These are phyloP conservation scores for Barypeithes pellucidus DNA, from an alignment of 2,888 invertebrate genomes.

Conservation along the genomic window DNA sequence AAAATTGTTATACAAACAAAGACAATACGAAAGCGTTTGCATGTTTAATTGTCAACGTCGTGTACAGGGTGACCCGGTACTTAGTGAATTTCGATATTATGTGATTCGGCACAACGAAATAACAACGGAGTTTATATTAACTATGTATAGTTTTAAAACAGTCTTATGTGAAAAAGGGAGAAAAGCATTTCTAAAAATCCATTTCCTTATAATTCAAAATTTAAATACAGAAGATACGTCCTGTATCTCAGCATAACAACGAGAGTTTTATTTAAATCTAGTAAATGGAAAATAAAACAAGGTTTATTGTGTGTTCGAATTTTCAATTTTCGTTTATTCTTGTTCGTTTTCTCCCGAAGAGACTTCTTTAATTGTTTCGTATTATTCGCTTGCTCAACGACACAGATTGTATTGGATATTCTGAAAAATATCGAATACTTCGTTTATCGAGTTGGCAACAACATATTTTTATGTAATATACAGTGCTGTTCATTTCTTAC, in stretches of 20 bases:
- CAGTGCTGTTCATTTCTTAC: too few species aligned
- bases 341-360: background rate
- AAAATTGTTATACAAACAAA: constrained; percentile 21
- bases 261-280: constrained; percentile 30
- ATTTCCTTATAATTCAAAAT: background rate
- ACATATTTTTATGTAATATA: too few species aligned
- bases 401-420: too few species aligned
- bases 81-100: background rate
- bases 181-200: too few species aligned
- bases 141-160: too few species aligned
- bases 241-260: background rate
- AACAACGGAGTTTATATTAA: too few species aligned
- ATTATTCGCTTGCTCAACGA: background rate
- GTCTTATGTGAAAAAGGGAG: too few species aligned
- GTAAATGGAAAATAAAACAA: constrained; percentile 18
- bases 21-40: background rate
- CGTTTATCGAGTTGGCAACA: too few species aligned
- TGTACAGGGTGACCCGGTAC: background rate
- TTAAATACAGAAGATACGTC: background rate
- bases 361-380: constrained; percentile 7
- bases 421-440: too few species aligned
- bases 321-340: constrained; percentile 26
- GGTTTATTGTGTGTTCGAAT: constrained; percentile 34
- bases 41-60: background rate
- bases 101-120: too few species aligned